Conservation (phyloP, 1,140 invertebrate species). For the Pogonomyrmex californicus region DNA sequence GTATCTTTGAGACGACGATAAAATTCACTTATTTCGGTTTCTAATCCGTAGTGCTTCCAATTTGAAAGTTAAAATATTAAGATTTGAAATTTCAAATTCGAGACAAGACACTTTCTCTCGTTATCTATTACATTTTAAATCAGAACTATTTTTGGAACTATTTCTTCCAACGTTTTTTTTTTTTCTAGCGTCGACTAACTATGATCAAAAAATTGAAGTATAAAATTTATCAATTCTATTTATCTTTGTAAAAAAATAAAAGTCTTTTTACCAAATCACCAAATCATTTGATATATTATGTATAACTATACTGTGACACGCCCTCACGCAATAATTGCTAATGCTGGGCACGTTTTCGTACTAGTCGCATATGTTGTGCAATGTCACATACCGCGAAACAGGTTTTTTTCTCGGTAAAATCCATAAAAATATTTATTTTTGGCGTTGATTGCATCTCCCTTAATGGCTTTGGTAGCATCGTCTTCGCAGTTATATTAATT, state of each 20-base stretch:
- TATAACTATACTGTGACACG: constrained; percentile 16
- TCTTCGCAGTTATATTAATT: constrained; percentile 16
- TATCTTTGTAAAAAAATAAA: background rate
- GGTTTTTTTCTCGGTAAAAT: constrained; percentile 37
- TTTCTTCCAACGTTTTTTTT: background rate
- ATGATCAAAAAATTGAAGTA: background rate
- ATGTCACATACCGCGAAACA: constrained; percentile 34
- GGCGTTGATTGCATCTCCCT: background rate
- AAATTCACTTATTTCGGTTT: constrained; percentile 22
- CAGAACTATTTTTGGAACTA: background rate
- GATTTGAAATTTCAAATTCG: constrained; percentile 15
- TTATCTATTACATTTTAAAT: background rate
- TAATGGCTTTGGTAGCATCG: background rate
- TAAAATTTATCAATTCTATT: background rate
- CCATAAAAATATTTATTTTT: constrained; percentile 43
- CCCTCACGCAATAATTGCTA: constrained; percentile 34
- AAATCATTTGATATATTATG: constrained; percentile 44
- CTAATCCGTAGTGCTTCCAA: background rate
- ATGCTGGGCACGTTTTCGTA: constrained; percentile 41
- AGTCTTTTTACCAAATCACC: background rate
- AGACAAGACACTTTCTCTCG: constrained; percentile 23
- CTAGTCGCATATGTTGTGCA: constrained; percentile 42
- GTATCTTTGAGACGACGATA: background rate
- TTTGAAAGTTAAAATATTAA: background rate
- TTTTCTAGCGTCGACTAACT: background rate